A percentile compares a stretch with the other conserved stretches of the same genome.
Conservation (phyloP, 2,797 vertebrate species). For the Crax fasciolata region DNA sequence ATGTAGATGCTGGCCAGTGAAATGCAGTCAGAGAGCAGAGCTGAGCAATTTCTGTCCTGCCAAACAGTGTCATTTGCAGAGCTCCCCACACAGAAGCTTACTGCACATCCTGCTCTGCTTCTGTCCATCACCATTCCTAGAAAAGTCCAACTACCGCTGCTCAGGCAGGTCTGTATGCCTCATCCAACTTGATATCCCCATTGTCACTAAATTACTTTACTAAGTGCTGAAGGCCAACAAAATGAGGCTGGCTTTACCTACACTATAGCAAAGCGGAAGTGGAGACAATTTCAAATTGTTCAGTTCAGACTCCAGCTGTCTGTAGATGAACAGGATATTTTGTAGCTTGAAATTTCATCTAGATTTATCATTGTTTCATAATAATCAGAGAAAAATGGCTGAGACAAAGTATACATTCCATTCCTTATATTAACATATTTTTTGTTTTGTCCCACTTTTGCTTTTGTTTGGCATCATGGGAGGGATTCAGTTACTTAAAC, state of each 20-base stretch:
- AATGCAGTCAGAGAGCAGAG: not conserved
- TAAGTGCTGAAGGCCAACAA: not conserved
- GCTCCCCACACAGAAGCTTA: accelerated
- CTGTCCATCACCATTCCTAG: not conserved
- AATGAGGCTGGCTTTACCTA: not conserved
- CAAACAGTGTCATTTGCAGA: not conserved
- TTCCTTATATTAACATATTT: not conserved
- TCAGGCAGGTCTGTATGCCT: not conserved
- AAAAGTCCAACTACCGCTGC: accelerated
- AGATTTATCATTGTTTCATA: not conserved
- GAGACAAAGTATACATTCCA: not conserved
- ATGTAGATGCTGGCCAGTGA: not conserved
- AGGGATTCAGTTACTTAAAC: not conserved
- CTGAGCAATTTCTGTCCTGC: not conserved
- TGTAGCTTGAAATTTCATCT: not conserved
- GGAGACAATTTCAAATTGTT: not conserved
- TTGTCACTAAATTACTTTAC: not conserved
- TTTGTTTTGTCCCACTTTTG: not conserved
- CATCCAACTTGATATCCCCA: not conserved
- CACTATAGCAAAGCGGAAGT: not conserved
- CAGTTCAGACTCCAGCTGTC: not conserved
- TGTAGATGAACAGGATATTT: not conserved
- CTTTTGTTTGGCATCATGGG: not conserved
- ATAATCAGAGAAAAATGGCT: not conserved
- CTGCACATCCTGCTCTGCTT: accelerated